Base-by-base conservation (phyloP, 2,888 invertebrate species). In the Calliopum simillimum region DNA sequence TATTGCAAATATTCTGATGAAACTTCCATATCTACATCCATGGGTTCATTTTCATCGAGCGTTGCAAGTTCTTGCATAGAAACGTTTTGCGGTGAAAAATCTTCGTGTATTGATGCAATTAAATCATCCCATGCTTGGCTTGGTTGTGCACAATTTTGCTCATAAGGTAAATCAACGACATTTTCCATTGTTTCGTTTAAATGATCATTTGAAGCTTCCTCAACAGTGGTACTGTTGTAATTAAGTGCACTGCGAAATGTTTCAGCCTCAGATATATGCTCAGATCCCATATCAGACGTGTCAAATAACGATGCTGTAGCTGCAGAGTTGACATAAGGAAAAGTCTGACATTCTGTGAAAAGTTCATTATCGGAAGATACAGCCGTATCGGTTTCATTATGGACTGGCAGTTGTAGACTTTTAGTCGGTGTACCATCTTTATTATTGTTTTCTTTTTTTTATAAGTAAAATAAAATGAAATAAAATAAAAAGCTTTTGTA, bases 301-400 rank as follows among this genome's bases (percentile, higher is more conserved):
- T 62, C 12, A 68, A 47, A 56, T 33, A 49, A 14, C 33, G 64
- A 21, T 14, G 47, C 19, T 47, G 51, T 43, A 11, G 19, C n/a
- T 21, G 72, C 67, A 72, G 51, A 71, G 74, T 71, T 75, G 58
- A 65, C 68, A 25, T 68, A 69, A 23, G 62, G 68, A 71, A 73
- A 73, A 14, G 83, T 77, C 21, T 80, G 77, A 68, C 86, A 86
- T 75, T 86, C 86, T 6, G 79, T 80, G 77, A 80, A 86, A 6
- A 75, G 75, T 74, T 82, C 83, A 76, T 80, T 81, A 70, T 82
- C 83, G 13, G 82, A 81, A 58, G 81, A 81, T 41, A 78, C 71
- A 53, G 76, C 75, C 64, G 77, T 78, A 63, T 78, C 75, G 13
- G 70, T 49, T 73, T 77, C 77, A 44, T 64, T 65, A 13, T 62